Percentiles rank a stretch among this genome's conserved stretches.
Conservation (phyloP, 92 coral and sea anemone genomes). For the Galaxea fascicularis region DNA sequence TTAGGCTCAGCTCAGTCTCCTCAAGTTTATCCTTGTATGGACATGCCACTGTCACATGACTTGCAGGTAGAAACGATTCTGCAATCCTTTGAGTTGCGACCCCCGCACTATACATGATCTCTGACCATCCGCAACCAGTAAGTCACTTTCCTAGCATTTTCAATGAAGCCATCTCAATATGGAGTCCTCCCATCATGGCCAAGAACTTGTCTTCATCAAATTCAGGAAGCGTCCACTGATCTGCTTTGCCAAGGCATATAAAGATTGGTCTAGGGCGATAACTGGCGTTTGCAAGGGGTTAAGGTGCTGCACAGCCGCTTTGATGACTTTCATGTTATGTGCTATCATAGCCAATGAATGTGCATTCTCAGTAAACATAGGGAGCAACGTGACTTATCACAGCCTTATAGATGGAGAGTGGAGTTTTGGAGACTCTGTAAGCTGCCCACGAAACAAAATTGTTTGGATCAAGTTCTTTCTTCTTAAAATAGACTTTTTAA, state of each 20-base stretch:
- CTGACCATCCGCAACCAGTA: no score
- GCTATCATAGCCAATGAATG: constrained; percentile 65
- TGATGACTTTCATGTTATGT: constrained; percentile 62
- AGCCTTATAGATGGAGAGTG: constrained; percentile 48
- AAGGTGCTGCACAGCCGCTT: constrained; percentile 60
- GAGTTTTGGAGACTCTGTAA: constrained; percentile 57
- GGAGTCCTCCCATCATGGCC: no score
- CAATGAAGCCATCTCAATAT: no score
- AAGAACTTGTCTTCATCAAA: constrained; percentile 63
- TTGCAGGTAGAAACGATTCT: constrained; percentile 71
- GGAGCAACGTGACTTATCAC: constrained; percentile 61
- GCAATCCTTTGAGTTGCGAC: constrained; percentile 72
- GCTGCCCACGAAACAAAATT: constrained; percentile 64
- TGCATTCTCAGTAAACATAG: constrained; percentile 67
- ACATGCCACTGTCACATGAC: constrained; percentile 70
- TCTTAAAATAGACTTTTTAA: no score
- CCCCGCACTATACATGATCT: no score
- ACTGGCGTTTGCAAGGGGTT: constrained; percentile 68
- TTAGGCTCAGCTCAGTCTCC: constrained; percentile 57
- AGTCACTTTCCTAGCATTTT: no score
- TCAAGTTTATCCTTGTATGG: constrained; percentile 55
- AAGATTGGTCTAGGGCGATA: no score
- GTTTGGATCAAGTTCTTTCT: constrained; percentile 53
- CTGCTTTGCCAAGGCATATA: constrained; percentile 64
- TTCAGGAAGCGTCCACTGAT: constrained; percentile 68